Base-by-base conservation (phyloP, 2,113 vertebrate genomes). In the Dipodomys merriami region DNA sequence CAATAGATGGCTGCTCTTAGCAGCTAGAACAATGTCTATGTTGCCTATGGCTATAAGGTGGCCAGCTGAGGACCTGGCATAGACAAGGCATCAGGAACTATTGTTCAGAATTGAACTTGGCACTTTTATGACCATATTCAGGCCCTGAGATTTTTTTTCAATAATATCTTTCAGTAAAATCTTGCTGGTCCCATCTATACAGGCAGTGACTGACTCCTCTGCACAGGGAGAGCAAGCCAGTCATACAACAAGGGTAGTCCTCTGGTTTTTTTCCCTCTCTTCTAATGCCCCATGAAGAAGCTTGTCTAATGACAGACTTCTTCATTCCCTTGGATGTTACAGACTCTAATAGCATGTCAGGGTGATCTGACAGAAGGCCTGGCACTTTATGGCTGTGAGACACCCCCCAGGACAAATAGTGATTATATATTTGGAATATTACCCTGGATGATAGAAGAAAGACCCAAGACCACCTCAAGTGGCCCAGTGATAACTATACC, bases 321-420 rank as follows among this genome's bases (percentile, higher is more conserved):
- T 72, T 78, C 27, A 46, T 35, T 64, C 35, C 67, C 68, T 49
- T 30, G 27, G n/a, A 29, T 46, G 65, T 19, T 57, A 57, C 30
- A 35, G 33, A 74, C 49, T 68, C 85, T 74, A 35, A 81, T 83
- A 76, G 46, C 57, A 33, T 65, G 23, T 44, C 73, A 44, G 29
- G 27, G 27, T 1, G 6, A 35, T 23, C 65, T 62, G 39, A 80
- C 7, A 0, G 65, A 60, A 49, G 49, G 33, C 39, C 62, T 82
- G 80, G 33, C 7, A 3, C 49, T 11, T 35, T 7, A 46, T 2
- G 18, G 35, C 92, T 18, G 30, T 33, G 27, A 84, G 49, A 57
- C 39, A 39, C 53, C 7, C 8, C 30, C 1, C 1, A 9, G 27
- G 30, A 19, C 39, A 20, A 0, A 12, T 1, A 7, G 23, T 39